These are phyloP conservation scores for Zeus faber DNA, from an alignment of 2,113 vertebrate species.

Conservation along the genomic window DNA sequence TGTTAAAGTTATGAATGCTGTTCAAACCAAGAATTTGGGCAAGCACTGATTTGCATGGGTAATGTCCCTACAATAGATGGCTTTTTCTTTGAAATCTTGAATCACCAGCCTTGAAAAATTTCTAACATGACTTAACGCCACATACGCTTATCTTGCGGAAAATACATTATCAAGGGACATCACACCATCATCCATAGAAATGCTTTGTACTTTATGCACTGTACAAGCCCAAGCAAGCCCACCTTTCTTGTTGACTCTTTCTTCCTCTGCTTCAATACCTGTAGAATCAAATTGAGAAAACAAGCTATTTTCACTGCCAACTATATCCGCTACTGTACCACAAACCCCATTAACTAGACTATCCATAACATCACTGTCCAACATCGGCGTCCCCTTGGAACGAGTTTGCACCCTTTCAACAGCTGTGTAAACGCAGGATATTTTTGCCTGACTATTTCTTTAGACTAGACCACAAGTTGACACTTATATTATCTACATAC, in stretches of 20 bases:
- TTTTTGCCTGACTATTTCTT: neutral
- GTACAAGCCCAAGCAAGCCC: neutral
- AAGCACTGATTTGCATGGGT: too few relatives aligned
- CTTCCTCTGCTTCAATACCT: conserved; percentile 2
- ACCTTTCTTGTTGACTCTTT: neutral
- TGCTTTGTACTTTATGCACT: neutral
- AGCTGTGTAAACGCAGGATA: neutral
- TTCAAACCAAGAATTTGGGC: too few relatives aligned
- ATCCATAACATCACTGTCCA: neutral
- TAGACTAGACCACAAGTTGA: neutral
- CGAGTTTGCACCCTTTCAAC: neutral
- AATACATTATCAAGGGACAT: neutral
- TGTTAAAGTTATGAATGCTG: too few relatives aligned
- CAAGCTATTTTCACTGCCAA: neutral
- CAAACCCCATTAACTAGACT: conserved; percentile 1
- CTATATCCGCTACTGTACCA: neutral
- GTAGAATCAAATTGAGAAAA: neutral
- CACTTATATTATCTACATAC: neutral
- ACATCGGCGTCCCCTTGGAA: conserved; percentile 1
- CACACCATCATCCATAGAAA: neutral
- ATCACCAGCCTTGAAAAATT: neutral
- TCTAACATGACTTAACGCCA: neutral
- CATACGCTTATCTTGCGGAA: neutral
- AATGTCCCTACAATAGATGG: too few relatives aligned
- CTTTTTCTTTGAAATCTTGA: neutral